These are phyloP conservation scores for Epinephelus awoara DNA, from an alignment of 2,797 vertebrate species.

Conservation along the genomic window DNA sequence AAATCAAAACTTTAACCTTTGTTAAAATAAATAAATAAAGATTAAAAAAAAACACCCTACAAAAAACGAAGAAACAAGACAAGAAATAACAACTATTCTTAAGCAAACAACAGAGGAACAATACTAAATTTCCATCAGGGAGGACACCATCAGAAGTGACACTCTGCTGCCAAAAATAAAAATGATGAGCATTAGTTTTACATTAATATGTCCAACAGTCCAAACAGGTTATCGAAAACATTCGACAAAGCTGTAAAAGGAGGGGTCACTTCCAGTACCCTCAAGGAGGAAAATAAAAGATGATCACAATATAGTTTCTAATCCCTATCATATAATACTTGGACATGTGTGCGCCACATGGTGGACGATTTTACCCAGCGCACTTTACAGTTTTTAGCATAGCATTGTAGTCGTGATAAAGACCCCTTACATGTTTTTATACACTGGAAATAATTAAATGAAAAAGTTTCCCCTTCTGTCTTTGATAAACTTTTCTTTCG, in stretches of 20 bases:
- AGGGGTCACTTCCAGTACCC: not conserved
- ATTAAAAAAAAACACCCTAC: no score
- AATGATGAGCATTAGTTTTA: not conserved
- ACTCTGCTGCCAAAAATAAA: no score
- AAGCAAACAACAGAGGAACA: no score
- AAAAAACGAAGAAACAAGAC: no score
- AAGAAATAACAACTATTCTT: no score
- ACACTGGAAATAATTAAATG: conserved; percentile 1
- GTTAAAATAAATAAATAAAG: no score
- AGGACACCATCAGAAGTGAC: no score
- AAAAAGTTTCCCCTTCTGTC: conserved; percentile 9
- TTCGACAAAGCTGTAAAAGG: not conserved
- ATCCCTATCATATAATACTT: no score
- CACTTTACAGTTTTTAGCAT: not conserved
- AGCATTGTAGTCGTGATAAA: not conserved
- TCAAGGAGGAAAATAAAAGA: not conserved
- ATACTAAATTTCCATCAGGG: not conserved
- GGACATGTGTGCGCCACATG: no score
- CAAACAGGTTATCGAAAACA: not conserved
- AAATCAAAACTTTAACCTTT: no score
- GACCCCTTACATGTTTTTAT: not conserved
- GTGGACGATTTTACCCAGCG: not conserved
- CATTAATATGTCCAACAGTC: not conserved
- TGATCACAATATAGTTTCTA: not conserved
- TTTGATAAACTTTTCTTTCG: not conserved